These are phyloP conservation scores for Eumerus sabulonum DNA, from an alignment of 2,888 invertebrate species.

Conservation along the genomic window DNA sequence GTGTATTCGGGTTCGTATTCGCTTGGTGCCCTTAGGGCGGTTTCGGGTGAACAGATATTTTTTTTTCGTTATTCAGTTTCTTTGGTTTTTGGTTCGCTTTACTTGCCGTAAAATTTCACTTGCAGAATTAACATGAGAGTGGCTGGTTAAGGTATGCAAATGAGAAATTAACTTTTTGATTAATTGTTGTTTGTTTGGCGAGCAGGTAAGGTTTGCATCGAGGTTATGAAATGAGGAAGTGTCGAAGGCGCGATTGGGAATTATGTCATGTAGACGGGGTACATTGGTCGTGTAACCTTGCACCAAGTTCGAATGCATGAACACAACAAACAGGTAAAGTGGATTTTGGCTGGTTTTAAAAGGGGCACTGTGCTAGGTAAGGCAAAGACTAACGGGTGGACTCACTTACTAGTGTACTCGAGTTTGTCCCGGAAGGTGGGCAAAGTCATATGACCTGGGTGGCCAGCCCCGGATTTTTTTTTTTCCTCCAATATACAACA, in stretches of 20 bases:
- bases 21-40: slow-evolving; percentile 32
- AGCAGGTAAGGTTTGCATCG: not conserved
- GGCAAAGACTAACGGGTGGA: no score
- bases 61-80: slow-evolving; percentile 21
- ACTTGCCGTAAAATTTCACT: slow-evolving; percentile 56
- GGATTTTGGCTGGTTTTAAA: no score
- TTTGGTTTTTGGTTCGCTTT: not conserved
- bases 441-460: no score
- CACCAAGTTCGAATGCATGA: no score
- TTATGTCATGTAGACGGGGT: no score
- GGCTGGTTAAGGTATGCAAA: slow-evolving; percentile 63
- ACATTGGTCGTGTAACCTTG: no score
- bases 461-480: no score
- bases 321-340: no score
- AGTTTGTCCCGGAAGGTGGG: no score
- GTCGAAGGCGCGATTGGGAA: not conserved
- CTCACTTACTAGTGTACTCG: no score
- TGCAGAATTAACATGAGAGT: slow-evolving; percentile 51
- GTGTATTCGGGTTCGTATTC: not conserved
- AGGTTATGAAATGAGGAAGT: not conserved
- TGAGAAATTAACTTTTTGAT: slow-evolving; percentile 62
- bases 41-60: slow-evolving; percentile 44
- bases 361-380: no score
- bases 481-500: no score
- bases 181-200: slow-evolving; percentile 53